Conservation (phyloP, 2,888 invertebrate genomes). For the Drosophila bunnanda region DNA sequence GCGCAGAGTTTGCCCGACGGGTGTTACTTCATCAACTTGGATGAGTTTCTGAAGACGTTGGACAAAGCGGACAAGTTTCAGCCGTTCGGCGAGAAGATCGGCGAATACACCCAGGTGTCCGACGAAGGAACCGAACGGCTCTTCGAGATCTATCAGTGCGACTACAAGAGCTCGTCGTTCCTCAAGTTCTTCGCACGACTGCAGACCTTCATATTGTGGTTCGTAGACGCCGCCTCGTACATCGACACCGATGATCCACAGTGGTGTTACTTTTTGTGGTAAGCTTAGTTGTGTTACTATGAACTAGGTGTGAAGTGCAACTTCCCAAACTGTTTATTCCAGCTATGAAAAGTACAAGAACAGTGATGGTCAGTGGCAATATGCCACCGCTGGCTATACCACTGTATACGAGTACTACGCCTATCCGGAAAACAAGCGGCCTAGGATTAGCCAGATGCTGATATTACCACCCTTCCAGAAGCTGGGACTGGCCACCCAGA, state of each 20-base stretch:
- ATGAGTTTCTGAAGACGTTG: conserved; percentile 89
- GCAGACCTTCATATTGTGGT: conserved; percentile 97
- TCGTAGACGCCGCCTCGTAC: conserved; percentile 97
- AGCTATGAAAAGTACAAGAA: conserved; percentile 90
- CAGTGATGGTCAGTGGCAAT: conserved; percentile 87
- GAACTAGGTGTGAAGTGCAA: too few species aligned
- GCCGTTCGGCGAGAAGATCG: conserved; percentile 90
- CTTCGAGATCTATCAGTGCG: conserved; percentile 93
- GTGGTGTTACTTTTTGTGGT: conserved; percentile 95
- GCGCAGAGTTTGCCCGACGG: conserved; percentile 89
- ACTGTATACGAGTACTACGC: conserved; percentile 98
- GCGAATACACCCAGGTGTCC: conserved; percentile 86
- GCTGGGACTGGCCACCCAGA: conserved; percentile 92
- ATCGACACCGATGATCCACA: conserved; percentile 96
- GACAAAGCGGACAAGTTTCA: conserved; percentile 90
- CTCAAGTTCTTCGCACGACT: conserved; percentile 91
- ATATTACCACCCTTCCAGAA: conserved; percentile 96
- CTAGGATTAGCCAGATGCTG: conserved; percentile 96
- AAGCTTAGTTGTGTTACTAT: conserved; percentile 81
- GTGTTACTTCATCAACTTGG: conserved; percentile 88
- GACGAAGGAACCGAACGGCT: conserved; percentile 83
- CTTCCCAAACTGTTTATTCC: conserved; percentile 52
- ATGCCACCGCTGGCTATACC: conserved; percentile 94
- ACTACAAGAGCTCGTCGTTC: conserved; percentile 90
- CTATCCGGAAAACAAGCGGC: conserved; percentile 93